Base-by-base conservation (phyloP, 2,888 invertebrate species). In the Apamea epomidion region DNA sequence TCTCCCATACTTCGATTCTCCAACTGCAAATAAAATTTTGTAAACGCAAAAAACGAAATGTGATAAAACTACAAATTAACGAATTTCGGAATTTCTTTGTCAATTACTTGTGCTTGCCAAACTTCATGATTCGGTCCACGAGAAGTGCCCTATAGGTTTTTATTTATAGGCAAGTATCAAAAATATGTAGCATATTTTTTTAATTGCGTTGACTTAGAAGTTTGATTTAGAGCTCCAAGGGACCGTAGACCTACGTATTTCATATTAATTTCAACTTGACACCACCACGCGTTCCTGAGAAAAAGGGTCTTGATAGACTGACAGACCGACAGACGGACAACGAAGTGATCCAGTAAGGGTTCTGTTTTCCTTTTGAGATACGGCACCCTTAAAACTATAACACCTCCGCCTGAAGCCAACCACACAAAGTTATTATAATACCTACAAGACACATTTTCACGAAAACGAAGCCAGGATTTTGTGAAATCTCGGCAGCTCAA, bases 381-480 rank as follows among this genome's bases (percentile, higher is more conserved):
- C 16, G 62, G 16, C 18, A 29, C 62, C 29, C 62, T 62, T 29
- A 65, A n/a, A 21, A 72, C 21, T 54, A 45, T 29, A 25, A 14
- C 37, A 48, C 14, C 18, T 51, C 12, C 3, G 16, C 60, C 60
- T 16, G 29, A 68, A 85, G 21, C 8, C 51, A 42, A 45, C 29
- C 3, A 25, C 48, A 58, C 37, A 60, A 74, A 74, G 75, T 45
- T 86, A 75, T 82, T 67, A 86, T 86, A 60, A 82, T 62, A 71
- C 51, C 12, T 48, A 48, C 58, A 54, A 74, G 54, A 74, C 37
- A 69, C 37, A 84, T 83, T 74, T 87, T 77, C 70, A 71, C 45
- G 60, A 86, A 70, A 60, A 67, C 65, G 70, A 82, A 83, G 65
- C 70, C 70, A 71, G 60, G 82, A 82, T 83, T 83, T 86, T 64